Evolutionary conservation across 2,113 vertebrate genomes (phyloP).

Genomic region (Grallaria varia): DNA sequence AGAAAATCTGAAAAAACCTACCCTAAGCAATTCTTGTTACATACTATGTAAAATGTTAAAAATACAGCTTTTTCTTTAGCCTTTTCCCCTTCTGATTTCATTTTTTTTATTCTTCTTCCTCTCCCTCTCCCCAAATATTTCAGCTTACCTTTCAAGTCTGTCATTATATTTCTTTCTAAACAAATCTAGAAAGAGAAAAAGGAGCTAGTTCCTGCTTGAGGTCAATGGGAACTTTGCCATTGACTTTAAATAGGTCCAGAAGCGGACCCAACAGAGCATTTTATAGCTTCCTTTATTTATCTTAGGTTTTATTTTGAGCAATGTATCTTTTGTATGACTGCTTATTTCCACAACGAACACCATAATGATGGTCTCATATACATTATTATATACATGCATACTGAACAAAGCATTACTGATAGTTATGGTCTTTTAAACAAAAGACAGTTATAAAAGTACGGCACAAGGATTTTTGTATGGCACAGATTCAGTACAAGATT

Average conservation of each 20-base stretch:
- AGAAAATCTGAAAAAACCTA: not conserved
- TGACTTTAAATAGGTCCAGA: conserved; percentile 55
- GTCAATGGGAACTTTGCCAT: conserved; percentile 57
- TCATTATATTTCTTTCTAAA: conserved; percentile 22
- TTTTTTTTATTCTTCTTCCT: not conserved
- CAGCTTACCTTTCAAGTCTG: conserved; percentile 3
- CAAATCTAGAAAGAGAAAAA: conserved; percentile 43
- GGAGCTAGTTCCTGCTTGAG: conserved; percentile 41
- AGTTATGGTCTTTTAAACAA: not conserved
- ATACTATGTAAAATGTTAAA: not conserved
- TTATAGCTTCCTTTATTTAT: conserved; percentile 68
- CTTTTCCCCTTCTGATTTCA: not conserved
- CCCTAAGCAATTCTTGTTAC: not conserved
- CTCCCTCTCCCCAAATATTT: not conserved
- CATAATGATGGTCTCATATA: not conserved
- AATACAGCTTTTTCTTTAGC: not conserved
- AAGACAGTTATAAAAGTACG: not conserved
- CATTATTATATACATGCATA: not conserved
- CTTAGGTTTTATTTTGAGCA: conserved; percentile 61
- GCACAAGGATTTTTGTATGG: not conserved
- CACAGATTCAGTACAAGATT: not conserved
- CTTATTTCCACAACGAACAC: conserved; percentile 22
- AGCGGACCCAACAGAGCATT: conserved; percentile 16
- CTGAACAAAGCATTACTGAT: not conserved
- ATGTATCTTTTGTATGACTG: conserved; percentile 43